A percentile compares a stretch with the other conserved stretches of the same genome.
Conservation (phyloP, 2,113 vertebrate species). For the Sisor rabdophorus region DNA sequence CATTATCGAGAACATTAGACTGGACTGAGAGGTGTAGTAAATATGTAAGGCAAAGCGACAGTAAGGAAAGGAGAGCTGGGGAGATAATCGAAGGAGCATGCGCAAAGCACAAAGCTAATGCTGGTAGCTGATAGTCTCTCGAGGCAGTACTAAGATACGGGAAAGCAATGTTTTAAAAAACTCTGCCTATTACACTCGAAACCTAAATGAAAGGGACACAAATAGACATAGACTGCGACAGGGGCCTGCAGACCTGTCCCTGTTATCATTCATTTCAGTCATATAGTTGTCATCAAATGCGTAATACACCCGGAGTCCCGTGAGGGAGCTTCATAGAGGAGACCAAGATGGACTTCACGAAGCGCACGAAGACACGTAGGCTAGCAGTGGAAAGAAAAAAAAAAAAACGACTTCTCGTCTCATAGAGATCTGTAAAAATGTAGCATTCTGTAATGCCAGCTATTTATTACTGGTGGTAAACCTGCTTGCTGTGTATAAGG, state of each 20-base stretch:
- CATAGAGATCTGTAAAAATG: neutral
- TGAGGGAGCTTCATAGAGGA: conserved; percentile 55
- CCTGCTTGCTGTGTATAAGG: conserved; percentile 56
- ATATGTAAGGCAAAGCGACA: conserved; percentile 3
- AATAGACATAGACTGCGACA: conserved; percentile 28
- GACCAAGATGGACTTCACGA: neutral
- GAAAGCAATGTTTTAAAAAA: conserved; percentile 41
- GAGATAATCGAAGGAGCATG: conserved; percentile 23
- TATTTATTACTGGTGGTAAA: conserved; percentile 8
- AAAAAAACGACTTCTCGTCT: neutral
- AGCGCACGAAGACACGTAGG: neutral
- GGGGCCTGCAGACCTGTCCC: conserved; percentile 35
- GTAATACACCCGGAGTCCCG: conserved; percentile 8
- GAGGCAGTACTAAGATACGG: conserved; percentile 12
- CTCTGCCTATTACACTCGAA: conserved; percentile 32
- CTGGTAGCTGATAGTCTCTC: conserved; percentile 31
- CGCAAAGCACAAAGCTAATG: conserved; percentile 33
- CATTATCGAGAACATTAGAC: conserved; percentile 6
- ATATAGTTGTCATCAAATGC: conserved; percentile 25
- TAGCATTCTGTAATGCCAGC: conserved; percentile 58
- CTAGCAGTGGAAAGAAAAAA: neutral
- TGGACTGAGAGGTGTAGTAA: conserved; percentile 12
- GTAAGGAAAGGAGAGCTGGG: neutral
- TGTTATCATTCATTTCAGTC: conserved; percentile 34
- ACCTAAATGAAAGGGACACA: conserved; percentile 35